phyloP scores from a whole-genome alignment of 2,888 invertebrate species.

The Cheilosia scutellata region DNA sequence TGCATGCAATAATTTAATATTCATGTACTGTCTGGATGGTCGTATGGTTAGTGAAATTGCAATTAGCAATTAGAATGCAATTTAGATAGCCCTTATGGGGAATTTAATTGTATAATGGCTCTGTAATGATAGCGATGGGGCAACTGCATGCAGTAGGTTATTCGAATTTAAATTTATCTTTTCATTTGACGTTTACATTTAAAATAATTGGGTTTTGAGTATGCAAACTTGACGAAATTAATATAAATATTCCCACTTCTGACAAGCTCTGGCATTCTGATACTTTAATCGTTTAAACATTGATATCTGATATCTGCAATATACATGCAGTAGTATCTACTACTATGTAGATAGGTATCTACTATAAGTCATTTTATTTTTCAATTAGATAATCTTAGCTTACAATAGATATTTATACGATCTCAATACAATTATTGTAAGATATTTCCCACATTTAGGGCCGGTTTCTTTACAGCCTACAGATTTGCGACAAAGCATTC shows the following conservation, averaged over 20 bases:
- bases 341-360: no score
- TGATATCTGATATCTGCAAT: no score
- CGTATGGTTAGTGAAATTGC: conserved; percentile 64
- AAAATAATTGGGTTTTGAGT: not conserved
- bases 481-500: no score
- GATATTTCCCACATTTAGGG: no score
- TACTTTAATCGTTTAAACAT: no score
- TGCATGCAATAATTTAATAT: conserved; percentile 59
- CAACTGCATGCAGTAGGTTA: conserved; percentile 13
- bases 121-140: conserved; percentile 49
- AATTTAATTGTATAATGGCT: conserved; percentile 65
- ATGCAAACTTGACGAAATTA: not conserved
- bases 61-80: conserved; percentile 74
- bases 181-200: not conserved
- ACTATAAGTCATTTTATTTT: no score
- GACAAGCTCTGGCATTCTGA: not conserved
- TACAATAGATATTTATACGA: no score
- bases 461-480: no score
- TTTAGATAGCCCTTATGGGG: conserved; percentile 58
- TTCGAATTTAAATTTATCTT: conserved; percentile 38
- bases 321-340: no score
- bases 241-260: not conserved
- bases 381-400: no score
- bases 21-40: conserved; percentile 58
- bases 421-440: no score